Evolutionary conservation across 2,113 vertebrate genomes (phyloP).

Genomic region (Oreochromis tanganicae): DNA sequence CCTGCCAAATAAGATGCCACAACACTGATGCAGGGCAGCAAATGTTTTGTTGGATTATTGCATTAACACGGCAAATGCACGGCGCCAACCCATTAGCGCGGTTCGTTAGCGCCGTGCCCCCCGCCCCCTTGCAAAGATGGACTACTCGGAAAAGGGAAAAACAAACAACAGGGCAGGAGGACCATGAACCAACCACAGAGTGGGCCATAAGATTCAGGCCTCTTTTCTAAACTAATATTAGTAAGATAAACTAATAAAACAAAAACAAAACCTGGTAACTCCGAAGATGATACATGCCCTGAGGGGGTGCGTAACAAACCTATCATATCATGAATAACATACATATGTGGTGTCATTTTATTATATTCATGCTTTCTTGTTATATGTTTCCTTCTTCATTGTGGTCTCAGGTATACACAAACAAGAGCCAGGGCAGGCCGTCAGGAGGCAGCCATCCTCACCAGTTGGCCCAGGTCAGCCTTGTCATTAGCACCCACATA

Average conservation of each 20-base stretch:
- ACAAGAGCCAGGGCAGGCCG: constrained; percentile 55
- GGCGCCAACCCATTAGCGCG: no score
- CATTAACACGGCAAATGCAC: neutral
- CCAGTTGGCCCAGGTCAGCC: constrained; percentile 70
- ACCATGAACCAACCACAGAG: neutral
- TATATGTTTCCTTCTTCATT: neutral
- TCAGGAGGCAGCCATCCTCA: constrained; percentile 64
- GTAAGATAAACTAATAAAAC: neutral
- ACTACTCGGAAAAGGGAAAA: neutral
- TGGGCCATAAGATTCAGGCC: neutral
- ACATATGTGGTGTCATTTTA: neutral
- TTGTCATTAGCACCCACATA: neutral
- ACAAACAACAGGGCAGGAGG: neutral
- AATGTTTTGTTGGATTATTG: neutral
- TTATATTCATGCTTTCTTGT: neutral
- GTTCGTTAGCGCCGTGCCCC: no score
- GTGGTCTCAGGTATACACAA: constrained; percentile 62
- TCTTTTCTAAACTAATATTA: neutral
- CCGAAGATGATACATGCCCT: neutral
- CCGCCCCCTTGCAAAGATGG: neutral
- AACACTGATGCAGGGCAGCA: neutral
- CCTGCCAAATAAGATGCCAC: neutral
- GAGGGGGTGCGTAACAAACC: neutral
- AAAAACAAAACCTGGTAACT: neutral
- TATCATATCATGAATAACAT: neutral